A percentile compares a stretch with the other conserved stretches of the same genome.
Evolutionary conservation across 2,797 vertebrate genomes (phyloP).

Genomic region (Galaxias olidus): DNA sequence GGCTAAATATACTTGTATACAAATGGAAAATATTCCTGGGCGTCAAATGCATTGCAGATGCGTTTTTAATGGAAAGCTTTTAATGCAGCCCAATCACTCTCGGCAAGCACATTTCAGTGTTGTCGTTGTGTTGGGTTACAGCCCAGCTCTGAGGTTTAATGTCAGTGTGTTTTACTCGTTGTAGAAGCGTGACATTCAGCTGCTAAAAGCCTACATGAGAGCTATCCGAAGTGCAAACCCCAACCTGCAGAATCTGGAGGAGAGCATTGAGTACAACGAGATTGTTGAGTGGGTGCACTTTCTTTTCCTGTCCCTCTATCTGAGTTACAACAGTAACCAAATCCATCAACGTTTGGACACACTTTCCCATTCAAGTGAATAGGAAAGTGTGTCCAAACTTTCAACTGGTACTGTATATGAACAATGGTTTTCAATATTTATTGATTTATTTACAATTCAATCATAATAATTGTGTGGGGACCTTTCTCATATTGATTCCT

Average conservation of each 20-base stretch:
- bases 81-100: not conserved
- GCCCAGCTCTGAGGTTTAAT: conserved; percentile 11
- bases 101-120: not conserved
- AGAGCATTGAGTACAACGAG: conserved; percentile 98
- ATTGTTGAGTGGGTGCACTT: conserved; percentile 89
- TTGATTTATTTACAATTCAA: not conserved
- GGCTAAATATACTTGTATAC: conserved; percentile 13
- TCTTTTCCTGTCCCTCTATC: not conserved
- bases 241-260: conserved; percentile 96
- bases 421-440: not conserved
- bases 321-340: not conserved
- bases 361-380: too few relatives aligned
- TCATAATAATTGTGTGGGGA: too few relatives aligned
- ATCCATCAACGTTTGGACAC: too few relatives aligned
- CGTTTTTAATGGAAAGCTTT: not conserved
- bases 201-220: conserved; percentile 97
- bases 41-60: not conserved
- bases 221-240: conserved; percentile 97
- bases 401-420: not conserved
- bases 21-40: too few relatives aligned
- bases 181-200: conserved; percentile 96
- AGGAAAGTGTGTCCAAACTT: too few relatives aligned
- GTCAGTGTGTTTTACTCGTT: conserved; percentile 18
- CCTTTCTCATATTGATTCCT: too few relatives aligned
- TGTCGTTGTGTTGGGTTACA: not conserved